Percentiles rank a stretch among this genome's conserved stretches.
phyloP scores from a whole-genome alignment of 2,797 vertebrate genomes.

The Pseudomugil gertrudae region DNA sequence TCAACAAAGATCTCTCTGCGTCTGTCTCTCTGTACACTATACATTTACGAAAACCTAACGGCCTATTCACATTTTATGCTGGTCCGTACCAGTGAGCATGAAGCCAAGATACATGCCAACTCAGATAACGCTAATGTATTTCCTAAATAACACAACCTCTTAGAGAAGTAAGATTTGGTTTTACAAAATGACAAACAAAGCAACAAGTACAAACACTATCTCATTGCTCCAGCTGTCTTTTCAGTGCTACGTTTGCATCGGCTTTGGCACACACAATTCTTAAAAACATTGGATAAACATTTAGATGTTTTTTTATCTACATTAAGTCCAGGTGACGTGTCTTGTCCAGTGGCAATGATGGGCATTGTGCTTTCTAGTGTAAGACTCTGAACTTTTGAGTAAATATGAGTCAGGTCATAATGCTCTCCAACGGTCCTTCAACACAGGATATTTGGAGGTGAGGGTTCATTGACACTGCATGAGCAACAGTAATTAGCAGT shows the following conservation, averaged over 20 bases:
- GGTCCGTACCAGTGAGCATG: not conserved
- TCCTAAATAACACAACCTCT: constrained; percentile 1
- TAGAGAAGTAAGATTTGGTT: constrained; percentile 12
- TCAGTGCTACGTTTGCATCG: constrained; percentile 39
- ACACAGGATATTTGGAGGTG: not conserved
- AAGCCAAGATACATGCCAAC: not conserved
- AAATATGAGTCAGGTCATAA: constrained; percentile 21
- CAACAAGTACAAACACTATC: not conserved
- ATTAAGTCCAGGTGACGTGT: constrained; percentile 18
- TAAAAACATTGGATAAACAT: constrained; percentile 31
- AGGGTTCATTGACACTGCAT: not conserved
- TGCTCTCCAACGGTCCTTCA: constrained; percentile 13
- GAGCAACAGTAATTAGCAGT: constrained; percentile 30
- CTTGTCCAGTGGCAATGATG: constrained; percentile 4
- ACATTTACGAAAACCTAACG: constrained; percentile 14
- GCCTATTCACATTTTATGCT: constrained; percentile 13
- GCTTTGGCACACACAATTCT: constrained; percentile 38
- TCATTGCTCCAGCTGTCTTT: constrained; percentile 5
- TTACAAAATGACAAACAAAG: constrained; percentile 29
- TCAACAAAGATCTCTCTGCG: constrained; percentile 10
- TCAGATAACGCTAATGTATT: not conserved
- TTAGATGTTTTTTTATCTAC: constrained; percentile 27
- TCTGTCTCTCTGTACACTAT: constrained; percentile 44
- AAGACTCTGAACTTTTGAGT: constrained; percentile 20
- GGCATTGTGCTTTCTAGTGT: constrained; percentile 10